Base-by-base conservation (phyloP, 1,140 invertebrate species). In the Berghia stephanieae region DNA sequence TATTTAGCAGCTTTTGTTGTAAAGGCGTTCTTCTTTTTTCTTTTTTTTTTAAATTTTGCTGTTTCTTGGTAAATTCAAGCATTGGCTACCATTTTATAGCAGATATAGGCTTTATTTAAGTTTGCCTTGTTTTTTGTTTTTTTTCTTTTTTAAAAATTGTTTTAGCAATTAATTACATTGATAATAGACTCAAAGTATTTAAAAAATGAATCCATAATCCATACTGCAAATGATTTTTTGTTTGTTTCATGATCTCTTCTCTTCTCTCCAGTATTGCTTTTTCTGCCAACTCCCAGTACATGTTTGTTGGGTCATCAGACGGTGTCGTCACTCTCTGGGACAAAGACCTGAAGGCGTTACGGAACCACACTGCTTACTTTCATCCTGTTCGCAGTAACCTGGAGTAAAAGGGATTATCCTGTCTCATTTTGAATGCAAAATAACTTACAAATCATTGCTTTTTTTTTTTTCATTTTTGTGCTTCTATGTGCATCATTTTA, bases 301-400 rank as follows among this genome's bases (percentile, higher is more conserved):
- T 94, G 36, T 93, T 92, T 81, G 92, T 91, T 31, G 90, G 91
- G 3, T 89, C 90, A 46, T 88, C 91, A 71, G 91, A 93, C 80
- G 92, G 91, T 16, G 90, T 86, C 5, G 89, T 93, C 38, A 84
- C 92, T 40, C 92, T 93, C 77, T 93, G 92, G 92, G 91, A 92
- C 78, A 90, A 91, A 24, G 79, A 80, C 24, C 43, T 18, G 42
- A 72, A 52, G 13, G 36, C 49, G 13, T 27, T 43, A 21, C 44
- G 73, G 2, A 31, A 24, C 27, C 67, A 79, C 34, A 44, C 68
- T 16, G 67, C 60, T n/a, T 55, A 71, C 21, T 79, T 79, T 57
- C 71, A 76, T 21, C 73, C 78, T 2, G 55, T 79, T 6, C 63
- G 75, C 43, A 46, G 34, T 31, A 63, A 66, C 36, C 27, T n/a